Conservation (phyloP, 2,888 invertebrate genomes). For the Strigamia crassipes region DNA sequence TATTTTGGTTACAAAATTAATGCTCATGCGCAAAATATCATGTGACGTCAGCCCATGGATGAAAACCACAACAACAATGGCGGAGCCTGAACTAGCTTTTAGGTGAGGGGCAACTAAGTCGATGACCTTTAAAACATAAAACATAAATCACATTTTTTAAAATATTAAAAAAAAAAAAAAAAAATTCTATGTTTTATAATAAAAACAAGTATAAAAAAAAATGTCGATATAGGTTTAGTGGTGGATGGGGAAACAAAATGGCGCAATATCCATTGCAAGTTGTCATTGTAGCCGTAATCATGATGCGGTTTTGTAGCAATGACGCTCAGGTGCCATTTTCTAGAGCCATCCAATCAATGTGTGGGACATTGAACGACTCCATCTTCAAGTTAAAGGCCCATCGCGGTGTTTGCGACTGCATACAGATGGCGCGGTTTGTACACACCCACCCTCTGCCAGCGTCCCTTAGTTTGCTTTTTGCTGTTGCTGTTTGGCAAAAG, state of each 20-base stretch:
- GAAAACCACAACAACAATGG: too few species aligned
- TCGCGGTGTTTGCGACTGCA: constrained; percentile 1
- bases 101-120: too few species aligned
- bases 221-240: neutral
- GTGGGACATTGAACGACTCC: constrained; percentile 5
- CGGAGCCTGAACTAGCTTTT: too few species aligned
- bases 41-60: too few species aligned
- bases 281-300: constrained; percentile 16
- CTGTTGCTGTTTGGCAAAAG: constrained; percentile 14
- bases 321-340: constrained; percentile 11
- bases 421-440: neutral
- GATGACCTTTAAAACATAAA: too few species aligned
- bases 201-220: neutral
- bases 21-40: too few species aligned
- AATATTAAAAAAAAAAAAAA: too few species aligned
- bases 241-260: neutral
- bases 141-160: too few species aligned
- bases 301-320: constrained; percentile 16
- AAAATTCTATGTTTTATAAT: neutral
- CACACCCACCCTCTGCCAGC: neutral
- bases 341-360: constrained; percentile 8
- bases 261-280: constrained; percentile 21
- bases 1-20: too few species aligned
- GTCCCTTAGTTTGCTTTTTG: neutral
- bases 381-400: constrained; percentile 16